Evolutionary conservation across 2,888 invertebrate species (phyloP), one percentile per base, ranked within the genome.

Genomic region (Heteromyza rotundicornis): DNA sequence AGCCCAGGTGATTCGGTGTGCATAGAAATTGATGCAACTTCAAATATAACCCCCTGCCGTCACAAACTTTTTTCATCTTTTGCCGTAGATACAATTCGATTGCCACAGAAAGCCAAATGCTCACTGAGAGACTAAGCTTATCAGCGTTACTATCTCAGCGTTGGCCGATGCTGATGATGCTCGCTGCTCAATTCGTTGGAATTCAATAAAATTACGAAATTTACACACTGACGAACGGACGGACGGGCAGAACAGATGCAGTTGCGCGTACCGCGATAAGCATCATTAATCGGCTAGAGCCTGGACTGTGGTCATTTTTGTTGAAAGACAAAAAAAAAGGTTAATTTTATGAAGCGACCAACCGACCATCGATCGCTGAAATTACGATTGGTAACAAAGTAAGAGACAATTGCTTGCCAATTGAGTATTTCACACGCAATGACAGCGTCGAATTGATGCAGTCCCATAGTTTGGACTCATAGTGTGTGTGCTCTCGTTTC

Each of bases 161-260:
- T 62, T 66, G 64, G 62, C 50, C 62, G 56, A 60, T 66, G 66
- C 58, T 40, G 60, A 62, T 64, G 66, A 55, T 60, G 64, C 64
- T 58, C 64, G 64, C 66, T 59, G 64, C 64, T 66, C 66, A 66
- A 64, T 66, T 64, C 64, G 64, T 64, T 64, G 62, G 66, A 62
- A 64, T 66, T 66, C 66, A 66, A 66, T 66, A 66, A 66, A 66
- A 66, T 66, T 66, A 59, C 66, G 64, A 64, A 66, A 66, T 60
- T 66, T 64, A 66, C 66, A 27, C 5, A 17, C 47, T 3, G n/a
- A 44, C 19, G 47, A 17, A 44, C 47, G 47, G n/a, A 44, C 47
- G 19, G 47, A 44, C 50, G 14, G 20, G 3, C 50, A 23, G 5
- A 23, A 50, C 50, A 50, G 47, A 20, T 10, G 17, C 12, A 40